Base-by-base conservation (phyloP, 2,113 vertebrate species). In the Mugil cephalus region DNA sequence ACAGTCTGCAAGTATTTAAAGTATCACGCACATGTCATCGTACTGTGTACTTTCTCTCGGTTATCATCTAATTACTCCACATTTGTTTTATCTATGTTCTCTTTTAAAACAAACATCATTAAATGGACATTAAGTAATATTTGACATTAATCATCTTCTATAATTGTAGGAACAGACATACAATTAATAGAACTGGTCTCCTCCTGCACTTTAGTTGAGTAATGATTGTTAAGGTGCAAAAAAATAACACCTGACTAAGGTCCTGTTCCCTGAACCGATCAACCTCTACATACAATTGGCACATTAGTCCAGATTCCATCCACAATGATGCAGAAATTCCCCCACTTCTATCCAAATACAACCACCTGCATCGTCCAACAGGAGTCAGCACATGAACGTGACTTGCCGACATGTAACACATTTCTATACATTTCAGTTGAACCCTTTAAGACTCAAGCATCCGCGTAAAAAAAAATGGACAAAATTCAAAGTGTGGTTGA, bases 31-130 rank as follows among this genome's bases (percentile, higher is more conserved):
- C 71, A 34, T 67, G 76, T 69, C 74, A 58, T 66, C 36, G 50
- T 6, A 12, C 14, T 86, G 51, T 81, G 66, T 88, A 72, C 90
- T 90, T 88, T 83, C 62, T 66, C 36, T 80, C 34, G 45, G 53
- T 55, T 71, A 65, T 82, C 62, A 63, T 69, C 51, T 67, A 76
- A 87, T 88, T 76, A 73, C 43, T 43, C 40, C 12, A 53, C 64
- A 84, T 53, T 69, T 43, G 6, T 69, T 82, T 66, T 59, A 60
- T 66, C 38, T 58, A n/a, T n/a, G 14, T 66, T 38, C n/a, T 51
- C 10, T 43, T 61, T 54, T 59, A 52, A 40, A 48, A 53, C 47
- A 64, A 72, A 30, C 71, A 56, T 69, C 46, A 63, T 68, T 58
- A 62, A 68, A 63, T 15, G 6, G 12, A 34, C 45, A 53, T 63